These are phyloP conservation scores for Morbakka virulenta DNA, from an alignment of 30 jellyfish, hydroid and myxozoan genomes.

Conservation along the genomic window DNA sequence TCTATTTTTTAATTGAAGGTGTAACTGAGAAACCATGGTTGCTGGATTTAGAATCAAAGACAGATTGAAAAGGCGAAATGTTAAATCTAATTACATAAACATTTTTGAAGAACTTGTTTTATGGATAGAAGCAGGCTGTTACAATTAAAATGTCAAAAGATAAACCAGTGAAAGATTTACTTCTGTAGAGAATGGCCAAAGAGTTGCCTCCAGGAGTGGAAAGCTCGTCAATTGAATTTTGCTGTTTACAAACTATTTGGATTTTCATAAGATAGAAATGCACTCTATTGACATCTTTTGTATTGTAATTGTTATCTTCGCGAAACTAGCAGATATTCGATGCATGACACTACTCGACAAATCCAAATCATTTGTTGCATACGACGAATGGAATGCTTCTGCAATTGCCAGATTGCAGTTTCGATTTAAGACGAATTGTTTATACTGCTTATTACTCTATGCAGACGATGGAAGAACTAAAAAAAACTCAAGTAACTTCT, in stretches of 20 bases:
- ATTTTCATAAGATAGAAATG: not conserved
- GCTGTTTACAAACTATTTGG: not conserved
- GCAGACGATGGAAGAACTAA: constrained; percentile 42
- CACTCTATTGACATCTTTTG: not conserved
- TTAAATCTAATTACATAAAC: too few relatives aligned
- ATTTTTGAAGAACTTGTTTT: too few relatives aligned
- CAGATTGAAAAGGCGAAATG: too few relatives aligned
- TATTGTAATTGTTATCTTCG: not conserved
- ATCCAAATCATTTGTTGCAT: constrained; percentile 60
- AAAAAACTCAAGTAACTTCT: constrained; percentile 35
- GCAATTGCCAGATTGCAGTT: constrained; percentile 53
- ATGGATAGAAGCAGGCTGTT: too few relatives aligned
- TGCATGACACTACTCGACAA: constrained; percentile 55
- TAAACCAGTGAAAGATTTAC: too few relatives aligned
- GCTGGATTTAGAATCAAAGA: too few relatives aligned
- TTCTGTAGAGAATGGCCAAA: not conserved
- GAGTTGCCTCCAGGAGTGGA: not conserved
- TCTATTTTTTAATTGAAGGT: too few relatives aligned
- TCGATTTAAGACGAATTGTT: constrained; percentile 71
- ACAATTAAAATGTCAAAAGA: too few relatives aligned
- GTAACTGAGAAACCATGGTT: too few relatives aligned
- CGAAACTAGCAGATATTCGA: not conserved
- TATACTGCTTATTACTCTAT: constrained; percentile 45
- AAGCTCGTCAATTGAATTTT: not conserved
- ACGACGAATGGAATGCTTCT: constrained; percentile 69